A percentile compares a stretch with the other conserved stretches of the same genome.
These are phyloP conservation scores for Adelphocoris suturalis DNA, from an alignment of 2,888 invertebrate species.

Conservation along the genomic window DNA sequence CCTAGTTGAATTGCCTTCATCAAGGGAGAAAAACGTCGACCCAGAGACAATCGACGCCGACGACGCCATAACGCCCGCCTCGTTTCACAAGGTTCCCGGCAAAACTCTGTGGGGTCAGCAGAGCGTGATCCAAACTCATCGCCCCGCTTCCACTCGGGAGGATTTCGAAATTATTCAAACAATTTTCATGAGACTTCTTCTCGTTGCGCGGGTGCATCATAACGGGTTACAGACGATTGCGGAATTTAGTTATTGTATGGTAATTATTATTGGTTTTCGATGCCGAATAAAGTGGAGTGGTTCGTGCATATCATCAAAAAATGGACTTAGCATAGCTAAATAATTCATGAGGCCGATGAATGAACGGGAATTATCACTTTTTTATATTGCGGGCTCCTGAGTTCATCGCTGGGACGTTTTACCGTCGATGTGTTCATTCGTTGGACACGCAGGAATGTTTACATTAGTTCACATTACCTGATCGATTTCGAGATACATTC, in stretches of 20 bases:
- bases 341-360: neutral
- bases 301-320: neutral
- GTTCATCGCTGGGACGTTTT: too few relatives aligned
- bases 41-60: neutral
- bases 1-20: neutral
- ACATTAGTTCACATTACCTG: too few relatives aligned
- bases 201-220: too few relatives aligned
- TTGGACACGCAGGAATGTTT: too few relatives aligned
- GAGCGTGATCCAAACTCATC: constrained; percentile 47
- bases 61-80: constrained; percentile 31
- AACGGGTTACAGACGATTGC: neutral
- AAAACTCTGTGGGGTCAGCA: constrained; percentile 33
- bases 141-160: constrained; percentile 12
- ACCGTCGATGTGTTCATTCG: too few relatives aligned
- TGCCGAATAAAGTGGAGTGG: neutral
- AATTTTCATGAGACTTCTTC: constrained; percentile 14
- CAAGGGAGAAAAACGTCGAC: neutral
- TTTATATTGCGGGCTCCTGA: neutral
- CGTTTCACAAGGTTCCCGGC: constrained; percentile 47
- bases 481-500: too few relatives aligned
- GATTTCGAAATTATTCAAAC: constrained; percentile 54
- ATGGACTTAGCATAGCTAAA: neutral
- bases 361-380: neutral
- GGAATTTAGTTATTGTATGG: neutral
- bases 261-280: constrained; percentile 4